These are phyloP conservation scores for Helicoverpa armigera DNA, from an alignment of 1,140 invertebrate genomes.

Conservation along the genomic window DNA sequence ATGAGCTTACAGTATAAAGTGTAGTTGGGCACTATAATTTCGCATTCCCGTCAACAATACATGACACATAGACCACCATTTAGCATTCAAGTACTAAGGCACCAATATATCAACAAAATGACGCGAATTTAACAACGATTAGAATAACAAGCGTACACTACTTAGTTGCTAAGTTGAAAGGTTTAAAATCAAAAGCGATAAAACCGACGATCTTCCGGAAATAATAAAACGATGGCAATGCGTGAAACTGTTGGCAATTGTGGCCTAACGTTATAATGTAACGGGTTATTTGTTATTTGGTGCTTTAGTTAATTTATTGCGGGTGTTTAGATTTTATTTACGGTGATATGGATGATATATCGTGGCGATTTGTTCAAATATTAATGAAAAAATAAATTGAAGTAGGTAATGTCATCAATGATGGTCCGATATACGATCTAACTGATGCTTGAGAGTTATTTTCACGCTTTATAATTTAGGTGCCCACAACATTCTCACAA, in stretches of 20 bases:
- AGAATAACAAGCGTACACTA: slow-evolving; percentile 1
- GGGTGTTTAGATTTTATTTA: not conserved
- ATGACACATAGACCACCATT: not conserved
- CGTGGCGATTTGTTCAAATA: too few species aligned
- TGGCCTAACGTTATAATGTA: slow-evolving; percentile 20
- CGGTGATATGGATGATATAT: not conserved
- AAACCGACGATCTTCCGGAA: slow-evolving; percentile 44
- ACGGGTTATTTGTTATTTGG: not conserved
- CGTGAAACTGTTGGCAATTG: slow-evolving; percentile 48
- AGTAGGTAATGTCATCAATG: too few species aligned
- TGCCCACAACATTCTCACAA: too few species aligned
- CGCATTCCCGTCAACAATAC: not conserved
- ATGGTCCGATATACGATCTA: too few species aligned
- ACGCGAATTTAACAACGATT: slow-evolving; percentile 5
- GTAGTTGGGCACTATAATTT: not conserved
- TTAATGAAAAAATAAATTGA: too few species aligned
- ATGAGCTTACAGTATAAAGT: not conserved
- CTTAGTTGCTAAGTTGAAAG: slow-evolving; percentile 30
- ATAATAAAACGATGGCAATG: slow-evolving; percentile 50
- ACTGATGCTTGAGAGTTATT: too few species aligned
- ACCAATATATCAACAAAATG: not conserved
- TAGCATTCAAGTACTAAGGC: not conserved
- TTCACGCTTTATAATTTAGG: too few species aligned
- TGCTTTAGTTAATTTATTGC: not conserved
- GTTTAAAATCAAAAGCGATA: slow-evolving; percentile 39